Evolutionary conservation across 37 sponge, comb jelly and placozoan genomes (phyloP).

Genomic region (Cladorhizidae sp.): DNA sequence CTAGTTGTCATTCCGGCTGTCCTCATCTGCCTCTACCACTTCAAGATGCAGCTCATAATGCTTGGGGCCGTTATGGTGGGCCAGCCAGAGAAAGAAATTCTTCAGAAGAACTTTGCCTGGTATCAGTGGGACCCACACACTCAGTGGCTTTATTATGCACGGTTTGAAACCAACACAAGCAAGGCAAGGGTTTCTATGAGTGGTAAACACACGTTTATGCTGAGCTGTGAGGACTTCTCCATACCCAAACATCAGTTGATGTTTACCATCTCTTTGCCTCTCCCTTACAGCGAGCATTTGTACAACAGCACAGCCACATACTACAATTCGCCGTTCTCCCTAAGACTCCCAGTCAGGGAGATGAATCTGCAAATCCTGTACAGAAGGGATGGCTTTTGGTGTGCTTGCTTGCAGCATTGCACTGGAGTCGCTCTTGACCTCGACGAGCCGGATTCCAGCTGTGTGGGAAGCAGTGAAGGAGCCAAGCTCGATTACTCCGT

Average conservation of each 20-base stretch:
- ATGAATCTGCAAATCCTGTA: constrained; percentile 60
- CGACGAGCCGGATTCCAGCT: background rate
- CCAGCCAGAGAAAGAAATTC: constrained; percentile 33
- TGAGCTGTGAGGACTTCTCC: constrained; percentile 42
- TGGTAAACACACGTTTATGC: constrained; percentile 22
- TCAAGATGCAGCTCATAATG: constrained; percentile 13
- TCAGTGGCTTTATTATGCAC: constrained; percentile 69
- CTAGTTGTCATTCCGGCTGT: constrained; percentile 44
- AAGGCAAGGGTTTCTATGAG: background rate
- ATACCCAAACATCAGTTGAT: constrained; percentile 5
- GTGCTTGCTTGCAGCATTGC: constrained; percentile 63
- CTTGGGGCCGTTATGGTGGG: constrained; percentile 3
- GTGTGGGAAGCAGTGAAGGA: background rate
- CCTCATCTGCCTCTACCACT: constrained; percentile 39
- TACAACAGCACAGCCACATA: constrained; percentile 15
- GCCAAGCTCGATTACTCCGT: constrained; percentile 60
- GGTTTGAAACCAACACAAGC: constrained; percentile 28
- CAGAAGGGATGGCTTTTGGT: constrained; percentile 55
- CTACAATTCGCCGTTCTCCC: constrained; percentile 44
- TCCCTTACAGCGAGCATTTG: constrained; percentile 25
- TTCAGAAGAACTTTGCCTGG: constrained; percentile 46
- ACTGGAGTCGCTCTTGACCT: background rate
- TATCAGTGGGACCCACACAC: constrained; percentile 72
- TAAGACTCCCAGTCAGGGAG: constrained; percentile 34
- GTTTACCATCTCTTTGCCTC: constrained; percentile 39